These are phyloP conservation scores for Danaus melanippus DNA, from an alignment of 1,140 invertebrate genomes.

Conservation along the genomic window DNA sequence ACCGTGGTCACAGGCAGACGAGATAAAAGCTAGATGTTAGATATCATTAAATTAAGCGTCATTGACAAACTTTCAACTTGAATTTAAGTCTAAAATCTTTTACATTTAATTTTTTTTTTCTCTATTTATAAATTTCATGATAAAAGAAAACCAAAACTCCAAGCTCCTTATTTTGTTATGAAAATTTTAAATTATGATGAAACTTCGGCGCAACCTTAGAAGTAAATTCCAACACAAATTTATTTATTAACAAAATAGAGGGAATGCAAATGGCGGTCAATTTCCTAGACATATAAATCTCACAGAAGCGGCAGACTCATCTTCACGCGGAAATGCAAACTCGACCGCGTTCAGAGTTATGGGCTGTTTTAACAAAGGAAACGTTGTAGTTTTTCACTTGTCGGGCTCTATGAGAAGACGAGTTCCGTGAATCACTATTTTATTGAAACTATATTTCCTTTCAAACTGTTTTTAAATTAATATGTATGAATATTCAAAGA, in stretches of 20 bases:
- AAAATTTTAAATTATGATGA: too few relatives aligned
- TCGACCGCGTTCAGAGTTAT: slow-evolving; percentile 46
- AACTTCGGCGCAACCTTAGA: too few relatives aligned
- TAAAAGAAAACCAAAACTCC: too few relatives aligned
- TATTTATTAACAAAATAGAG: slow-evolving; percentile 28
- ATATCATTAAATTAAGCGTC: too few relatives aligned
- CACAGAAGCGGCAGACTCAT: slow-evolving; percentile 38
- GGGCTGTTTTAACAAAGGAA: slow-evolving; percentile 52
- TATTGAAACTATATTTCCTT: slow-evolving; percentile 1
- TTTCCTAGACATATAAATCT: slow-evolving; percentile 60
- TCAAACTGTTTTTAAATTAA: slow-evolving; percentile 1
- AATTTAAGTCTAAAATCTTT: too few relatives aligned
- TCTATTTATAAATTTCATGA: too few relatives aligned
- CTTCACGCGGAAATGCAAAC: slow-evolving; percentile 46
- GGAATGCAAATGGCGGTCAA: slow-evolving; percentile 40
- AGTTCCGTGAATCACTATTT: slow-evolving; percentile 4
- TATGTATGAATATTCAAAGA: slow-evolving; percentile 4
- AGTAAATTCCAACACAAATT: neutral
- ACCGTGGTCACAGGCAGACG: too few relatives aligned
- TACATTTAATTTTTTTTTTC: too few relatives aligned
- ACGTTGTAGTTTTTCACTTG: slow-evolving; percentile 61
- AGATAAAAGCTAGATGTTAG: too few relatives aligned
- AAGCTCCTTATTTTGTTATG: too few relatives aligned
- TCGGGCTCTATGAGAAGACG: slow-evolving; percentile 22
- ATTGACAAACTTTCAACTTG: too few relatives aligned